phyloP scores from a whole-genome alignment of 2,888 invertebrate species.

The Galerucella nymphaeae region DNA sequence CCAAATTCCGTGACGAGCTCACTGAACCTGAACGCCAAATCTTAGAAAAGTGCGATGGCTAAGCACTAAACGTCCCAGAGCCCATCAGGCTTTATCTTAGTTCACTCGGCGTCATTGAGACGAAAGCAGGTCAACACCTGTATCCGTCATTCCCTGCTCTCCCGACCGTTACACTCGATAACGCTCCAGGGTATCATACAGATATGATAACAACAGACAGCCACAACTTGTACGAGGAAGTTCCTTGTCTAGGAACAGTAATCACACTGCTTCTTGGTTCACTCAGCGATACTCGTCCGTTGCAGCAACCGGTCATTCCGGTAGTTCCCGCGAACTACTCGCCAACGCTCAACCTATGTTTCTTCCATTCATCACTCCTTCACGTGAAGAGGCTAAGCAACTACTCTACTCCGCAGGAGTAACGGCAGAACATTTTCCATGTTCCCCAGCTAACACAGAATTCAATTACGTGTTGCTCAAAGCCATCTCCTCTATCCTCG shows the following conservation, averaged over 20 bases:
- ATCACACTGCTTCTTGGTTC: not conserved
- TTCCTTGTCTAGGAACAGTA: not conserved
- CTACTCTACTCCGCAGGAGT: not conserved
- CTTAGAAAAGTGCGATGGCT: not conserved
- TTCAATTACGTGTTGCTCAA: no score
- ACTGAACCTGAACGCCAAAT: not conserved
- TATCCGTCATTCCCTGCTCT: not conserved
- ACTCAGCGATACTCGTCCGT: no score
- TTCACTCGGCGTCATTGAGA: not conserved
- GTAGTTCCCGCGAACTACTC: not conserved
- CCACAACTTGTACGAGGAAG: constrained; percentile 6
- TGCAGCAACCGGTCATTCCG: not conserved
- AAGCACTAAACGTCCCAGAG: constrained; percentile 11
- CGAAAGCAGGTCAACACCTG: constrained; percentile 14
- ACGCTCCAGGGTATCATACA: not conserved
- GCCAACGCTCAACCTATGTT: not conserved
- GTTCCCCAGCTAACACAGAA: no score
- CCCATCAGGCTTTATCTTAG: constrained; percentile 1
- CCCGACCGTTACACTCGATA: not conserved
- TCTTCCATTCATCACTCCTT: not conserved
- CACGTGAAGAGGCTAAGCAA: not conserved
- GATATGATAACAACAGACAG: not conserved
- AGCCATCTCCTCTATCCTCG: no score
- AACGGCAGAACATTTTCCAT: not conserved
- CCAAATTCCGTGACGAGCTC: not conserved